Conservation (phyloP, 2,797 vertebrate genomes). For the Danionella dracula region DNA sequence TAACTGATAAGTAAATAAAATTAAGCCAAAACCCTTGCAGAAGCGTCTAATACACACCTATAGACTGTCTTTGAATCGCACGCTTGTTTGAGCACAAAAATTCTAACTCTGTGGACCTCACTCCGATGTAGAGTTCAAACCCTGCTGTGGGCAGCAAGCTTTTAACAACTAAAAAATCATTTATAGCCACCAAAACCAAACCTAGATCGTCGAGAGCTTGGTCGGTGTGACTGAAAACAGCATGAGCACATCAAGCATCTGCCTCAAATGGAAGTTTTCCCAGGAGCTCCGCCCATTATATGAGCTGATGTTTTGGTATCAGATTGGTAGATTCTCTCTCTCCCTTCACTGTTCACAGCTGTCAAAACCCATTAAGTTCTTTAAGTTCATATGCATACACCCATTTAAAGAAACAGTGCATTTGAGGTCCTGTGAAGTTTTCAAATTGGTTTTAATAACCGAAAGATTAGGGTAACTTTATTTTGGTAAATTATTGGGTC, state of each 20-base stretch:
- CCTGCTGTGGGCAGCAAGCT: not conserved
- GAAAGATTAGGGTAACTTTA: too few relatives aligned
- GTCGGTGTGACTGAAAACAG: slow-evolving; percentile 4
- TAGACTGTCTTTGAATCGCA: slow-evolving; percentile 49
- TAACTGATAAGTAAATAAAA: too few relatives aligned
- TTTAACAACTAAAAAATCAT: not conserved
- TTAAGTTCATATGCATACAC: slow-evolving; percentile 31
- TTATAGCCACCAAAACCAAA: not conserved
- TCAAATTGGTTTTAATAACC: too few relatives aligned
- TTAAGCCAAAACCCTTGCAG: too few relatives aligned
- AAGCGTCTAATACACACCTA: slow-evolving; percentile 21
- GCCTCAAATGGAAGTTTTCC: slow-evolving; percentile 25
- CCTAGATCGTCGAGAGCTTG: not conserved
- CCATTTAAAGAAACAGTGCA: slow-evolving; percentile 34
- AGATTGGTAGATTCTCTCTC: slow-evolving; percentile 55
- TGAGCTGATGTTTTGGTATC: slow-evolving; percentile 56
- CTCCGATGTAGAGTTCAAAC: not conserved
- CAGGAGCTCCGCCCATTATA: slow-evolving; percentile 60
- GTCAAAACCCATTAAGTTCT: slow-evolving; percentile 44
- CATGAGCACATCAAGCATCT: not conserved
- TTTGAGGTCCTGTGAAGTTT: not conserved
- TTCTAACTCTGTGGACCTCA: not conserved
- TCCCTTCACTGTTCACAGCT: slow-evolving; percentile 46
- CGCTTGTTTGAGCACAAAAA: not conserved
- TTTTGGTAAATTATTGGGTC: too few relatives aligned